Evolutionary conservation across 2,888 invertebrate species (phyloP).

Genomic region (Acleris literana): DNA sequence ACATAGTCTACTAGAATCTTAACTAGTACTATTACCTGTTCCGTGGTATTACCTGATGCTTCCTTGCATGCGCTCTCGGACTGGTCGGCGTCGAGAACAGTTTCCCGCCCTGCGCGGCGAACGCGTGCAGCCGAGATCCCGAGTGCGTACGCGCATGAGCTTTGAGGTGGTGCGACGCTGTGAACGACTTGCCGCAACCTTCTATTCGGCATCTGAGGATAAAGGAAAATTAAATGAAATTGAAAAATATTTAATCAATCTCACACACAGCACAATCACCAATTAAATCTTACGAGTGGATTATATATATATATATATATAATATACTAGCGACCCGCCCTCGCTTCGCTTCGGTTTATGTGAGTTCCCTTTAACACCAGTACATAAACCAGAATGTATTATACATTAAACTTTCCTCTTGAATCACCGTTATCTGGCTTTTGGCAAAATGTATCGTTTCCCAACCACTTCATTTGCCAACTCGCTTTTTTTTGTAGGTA

Average conservation of each 20-base stretch:
- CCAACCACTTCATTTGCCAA: too few relatives aligned
- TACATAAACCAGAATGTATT: too few relatives aligned
- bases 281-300: too few relatives aligned
- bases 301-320: too few relatives aligned
- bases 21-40: not conserved
- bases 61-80: slow-evolving; percentile 90
- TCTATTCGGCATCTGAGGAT: slow-evolving; percentile 88
- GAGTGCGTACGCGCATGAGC: slow-evolving; percentile 94
- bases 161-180: slow-evolving; percentile 96
- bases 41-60: slow-evolving; percentile 82
- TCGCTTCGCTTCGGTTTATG: too few relatives aligned
- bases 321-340: not conserved
- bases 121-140: slow-evolving; percentile 91
- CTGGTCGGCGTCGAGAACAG: slow-evolving; percentile 94
- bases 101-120: slow-evolving; percentile 85
- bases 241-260: too few relatives aligned
- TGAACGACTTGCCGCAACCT: slow-evolving; percentile 96
- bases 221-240: not conserved
- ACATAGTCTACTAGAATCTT: too few relatives aligned
- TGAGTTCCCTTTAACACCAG: too few relatives aligned
- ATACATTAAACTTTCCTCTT: too few relatives aligned
- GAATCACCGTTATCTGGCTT: too few relatives aligned
- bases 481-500: too few relatives aligned
- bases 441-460: too few relatives aligned
- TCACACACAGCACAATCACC: not conserved